A percentile compares a stretch with the other conserved stretches of the same genome.
These are phyloP conservation scores for Diplazon laetatorius DNA, from an alignment of 2,888 invertebrate genomes.

Conservation along the genomic window DNA sequence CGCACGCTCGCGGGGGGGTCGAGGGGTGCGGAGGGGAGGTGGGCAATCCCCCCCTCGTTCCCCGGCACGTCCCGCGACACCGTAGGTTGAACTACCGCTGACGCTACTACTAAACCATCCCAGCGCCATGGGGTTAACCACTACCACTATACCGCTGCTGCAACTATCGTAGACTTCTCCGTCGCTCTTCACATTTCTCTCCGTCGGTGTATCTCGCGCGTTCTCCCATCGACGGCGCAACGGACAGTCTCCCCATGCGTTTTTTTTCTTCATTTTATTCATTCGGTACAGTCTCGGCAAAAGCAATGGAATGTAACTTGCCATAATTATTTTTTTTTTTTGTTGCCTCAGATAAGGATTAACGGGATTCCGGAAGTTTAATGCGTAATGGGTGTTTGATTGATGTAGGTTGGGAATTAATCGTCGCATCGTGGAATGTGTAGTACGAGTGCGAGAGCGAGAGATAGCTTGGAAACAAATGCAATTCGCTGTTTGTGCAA, in stretches of 20 bases:
- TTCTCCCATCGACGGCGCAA: constrained; percentile 10
- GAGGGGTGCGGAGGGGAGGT: too few species aligned
- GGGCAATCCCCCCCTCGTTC: constrained; percentile 48
- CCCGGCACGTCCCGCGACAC: constrained; percentile 23
- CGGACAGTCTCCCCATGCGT: constrained; percentile 19
- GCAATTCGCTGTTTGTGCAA: too few species aligned
- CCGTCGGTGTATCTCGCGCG: too few species aligned
- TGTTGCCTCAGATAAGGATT: not conserved
- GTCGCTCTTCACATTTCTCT: too few species aligned
- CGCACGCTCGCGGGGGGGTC: constrained; percentile 41
- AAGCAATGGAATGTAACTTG: constrained; percentile 3
- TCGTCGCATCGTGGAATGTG: too few species aligned
- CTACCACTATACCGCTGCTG: not conserved
- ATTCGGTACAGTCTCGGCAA: not conserved
- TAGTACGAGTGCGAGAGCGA: too few species aligned
- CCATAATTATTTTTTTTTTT: constrained; percentile 39
- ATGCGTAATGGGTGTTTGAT: too few species aligned
- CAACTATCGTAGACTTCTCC: constrained; percentile 13
- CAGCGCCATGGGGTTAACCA: not conserved
- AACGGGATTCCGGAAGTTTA: not conserved
- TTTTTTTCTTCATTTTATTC: not conserved
- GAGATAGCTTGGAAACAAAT: too few species aligned
- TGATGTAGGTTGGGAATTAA: too few species aligned
- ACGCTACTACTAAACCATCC: constrained; percentile 14
- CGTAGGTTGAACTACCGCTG: constrained; percentile 1